Evolutionary conservation across 2,113 vertebrate species (phyloP).

Genomic region (Dasyurus viverrinus): DNA sequence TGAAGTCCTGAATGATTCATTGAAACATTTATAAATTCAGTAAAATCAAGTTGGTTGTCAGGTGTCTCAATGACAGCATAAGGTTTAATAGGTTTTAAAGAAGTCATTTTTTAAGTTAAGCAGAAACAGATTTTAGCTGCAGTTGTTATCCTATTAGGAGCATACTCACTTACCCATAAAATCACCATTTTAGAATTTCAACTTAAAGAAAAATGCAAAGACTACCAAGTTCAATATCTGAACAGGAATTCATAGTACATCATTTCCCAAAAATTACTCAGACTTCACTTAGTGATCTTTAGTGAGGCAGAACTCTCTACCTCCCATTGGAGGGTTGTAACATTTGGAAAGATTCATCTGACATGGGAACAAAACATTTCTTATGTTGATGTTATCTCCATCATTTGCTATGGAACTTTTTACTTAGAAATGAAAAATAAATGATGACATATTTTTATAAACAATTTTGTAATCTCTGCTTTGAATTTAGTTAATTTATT

Average conservation of each 20-base stretch:
- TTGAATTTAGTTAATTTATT: too few species aligned
- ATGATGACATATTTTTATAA: too few species aligned
- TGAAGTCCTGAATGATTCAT: neutral
- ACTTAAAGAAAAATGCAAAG: neutral
- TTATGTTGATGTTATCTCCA: neutral
- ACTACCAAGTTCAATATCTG: neutral
- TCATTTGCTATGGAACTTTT: neutral
- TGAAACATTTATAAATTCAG: neutral
- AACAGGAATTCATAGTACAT: neutral
- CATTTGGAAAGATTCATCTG: neutral
- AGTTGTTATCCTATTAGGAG: neutral
- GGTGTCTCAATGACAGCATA: neutral
- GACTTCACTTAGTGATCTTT: neutral
- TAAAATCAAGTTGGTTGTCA: neutral
- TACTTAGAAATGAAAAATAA: neutral
- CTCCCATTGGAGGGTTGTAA: neutral
- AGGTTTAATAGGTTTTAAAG: neutral
- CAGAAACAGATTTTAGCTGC: neutral
- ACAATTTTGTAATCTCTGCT: too few species aligned
- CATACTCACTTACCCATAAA: neutral
- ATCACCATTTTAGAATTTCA: neutral
- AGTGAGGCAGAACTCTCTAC: neutral
- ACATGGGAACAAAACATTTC: neutral
- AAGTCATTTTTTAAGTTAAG: neutral
- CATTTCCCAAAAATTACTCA: neutral